Base-by-base conservation (phyloP, 2,888 invertebrate species). In the Euclidia mi region DNA sequence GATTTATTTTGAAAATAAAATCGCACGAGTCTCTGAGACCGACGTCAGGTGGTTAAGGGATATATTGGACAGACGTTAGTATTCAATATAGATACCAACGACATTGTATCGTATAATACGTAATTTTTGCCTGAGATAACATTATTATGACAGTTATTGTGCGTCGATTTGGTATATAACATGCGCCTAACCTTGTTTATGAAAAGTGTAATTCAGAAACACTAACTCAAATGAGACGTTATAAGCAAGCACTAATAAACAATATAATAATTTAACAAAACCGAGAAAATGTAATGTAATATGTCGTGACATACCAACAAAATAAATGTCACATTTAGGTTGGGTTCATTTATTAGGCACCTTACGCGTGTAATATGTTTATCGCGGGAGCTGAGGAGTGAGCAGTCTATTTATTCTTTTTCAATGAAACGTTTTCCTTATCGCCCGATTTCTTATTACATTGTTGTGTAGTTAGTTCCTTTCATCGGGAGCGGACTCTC, bases 371-470 rank as follows among this genome's bases (percentile, higher is more conserved):
- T 83, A 73, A 79, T 78, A 71, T 73, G 78, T 85, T 85, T 85
- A 86, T 85, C 78, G 74, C 77, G 28, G 78, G 73, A 86, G 85
- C 81, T 76, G n/a, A n/a, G n/a, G n/a, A n/a, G n/a, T n/a, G 79
- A 82, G 79, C 76, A 82, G 79, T 81, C 78, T 88, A 84, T 90
- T 87, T 89, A 88, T 89, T 88, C 84, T 84, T 88, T 86, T 88
- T 85, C 89, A 88, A 88, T 90, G 87, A 86, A 90, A 89, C 86
- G 87, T 90, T 92, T 91, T 91, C 91, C 90, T 90, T 84, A 89
- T 89, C 81, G 81, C 74, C 82, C 84, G 79, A 88, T 89, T 88
- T 82, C 86, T 91, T 91, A 90, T 91, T 90, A 89, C 88, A 91
- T 92, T 91, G 89, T 81, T 81, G 67, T 77, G 74, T 82, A 89